Evolutionary conservation across 1,140 invertebrate genomes (phyloP).

Genomic region (Arctopsyche grandis): DNA sequence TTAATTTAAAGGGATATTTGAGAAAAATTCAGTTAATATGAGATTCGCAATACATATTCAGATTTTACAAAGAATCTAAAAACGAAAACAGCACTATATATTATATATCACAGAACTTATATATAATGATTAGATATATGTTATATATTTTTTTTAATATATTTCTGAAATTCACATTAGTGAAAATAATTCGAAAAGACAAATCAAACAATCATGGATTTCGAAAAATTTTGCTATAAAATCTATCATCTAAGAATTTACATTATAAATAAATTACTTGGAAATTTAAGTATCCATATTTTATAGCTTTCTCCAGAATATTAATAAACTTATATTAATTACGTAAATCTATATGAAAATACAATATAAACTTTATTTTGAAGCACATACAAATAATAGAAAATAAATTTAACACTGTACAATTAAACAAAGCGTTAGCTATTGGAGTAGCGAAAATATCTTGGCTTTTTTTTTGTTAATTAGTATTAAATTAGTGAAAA

Average conservation of each 20-base stretch:
- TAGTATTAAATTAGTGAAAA: not conserved
- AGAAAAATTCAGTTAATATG: not conserved
- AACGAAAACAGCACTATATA: not conserved
- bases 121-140: not conserved
- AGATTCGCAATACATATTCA: not conserved
- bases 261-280: not conserved
- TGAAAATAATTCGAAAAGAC: too few species aligned
- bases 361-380: constrained; percentile 3
- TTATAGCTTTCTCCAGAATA: not conserved
- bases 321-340: not conserved
- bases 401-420: constrained; percentile 21
- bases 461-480: not conserved
- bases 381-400: constrained; percentile 8
- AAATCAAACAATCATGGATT: too few species aligned
- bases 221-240: too few species aligned
- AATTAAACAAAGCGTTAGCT: constrained; percentile 17
- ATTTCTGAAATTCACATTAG: not conserved
- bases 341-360: constrained; percentile 16
- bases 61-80: not conserved
- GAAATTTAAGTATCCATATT: not conserved
- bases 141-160: not conserved
- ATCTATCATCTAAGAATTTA: too few species aligned
- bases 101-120: not conserved
- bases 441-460: constrained; percentile 21
- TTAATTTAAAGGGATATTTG: not conserved